Evolutionary conservation across 2,113 vertebrate genomes (phyloP).

Genomic region (Aleadryas rufinucha): DNA sequence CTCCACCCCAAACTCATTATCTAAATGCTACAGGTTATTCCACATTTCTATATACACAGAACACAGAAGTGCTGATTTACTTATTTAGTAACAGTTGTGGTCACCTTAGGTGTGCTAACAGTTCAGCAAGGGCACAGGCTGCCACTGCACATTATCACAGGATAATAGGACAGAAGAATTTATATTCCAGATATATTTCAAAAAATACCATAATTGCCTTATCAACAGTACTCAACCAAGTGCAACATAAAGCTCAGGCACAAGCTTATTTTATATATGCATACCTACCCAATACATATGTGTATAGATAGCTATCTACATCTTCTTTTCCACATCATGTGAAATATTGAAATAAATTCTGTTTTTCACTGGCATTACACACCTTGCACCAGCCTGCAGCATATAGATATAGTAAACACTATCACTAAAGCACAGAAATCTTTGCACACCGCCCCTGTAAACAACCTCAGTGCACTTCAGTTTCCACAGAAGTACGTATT

Average conservation of each 20-base stretch:
- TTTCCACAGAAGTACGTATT: conserved; percentile 14
- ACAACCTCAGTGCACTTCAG: neutral
- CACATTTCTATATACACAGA: neutral
- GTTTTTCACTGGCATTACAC: conserved; percentile 20
- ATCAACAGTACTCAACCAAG: conserved; percentile 47
- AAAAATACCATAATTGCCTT: conserved; percentile 51
- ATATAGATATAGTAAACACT: neutral
- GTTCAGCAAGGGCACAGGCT: conserved; percentile 22
- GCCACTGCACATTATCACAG: conserved; percentile 13
- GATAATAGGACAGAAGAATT: conserved; percentile 40
- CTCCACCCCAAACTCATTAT: conserved; percentile 33
- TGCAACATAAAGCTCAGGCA: conserved; percentile 20
- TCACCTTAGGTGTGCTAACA: neutral
- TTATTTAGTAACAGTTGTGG: conserved; percentile 5
- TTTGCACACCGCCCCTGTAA: neutral
- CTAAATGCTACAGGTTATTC: conserved; percentile 35
- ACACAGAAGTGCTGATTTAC: neutral
- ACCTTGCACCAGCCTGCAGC: neutral
- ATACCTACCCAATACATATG: neutral
- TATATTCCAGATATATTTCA: conserved; percentile 22
- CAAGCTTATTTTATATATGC: neutral
- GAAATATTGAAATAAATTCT: conserved; percentile 12
- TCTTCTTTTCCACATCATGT: neutral
- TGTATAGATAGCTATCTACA: neutral
- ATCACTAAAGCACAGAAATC: neutral